Base-by-base conservation (phyloP, 2,888 invertebrate species). In the Strigamia transsilvanica region DNA sequence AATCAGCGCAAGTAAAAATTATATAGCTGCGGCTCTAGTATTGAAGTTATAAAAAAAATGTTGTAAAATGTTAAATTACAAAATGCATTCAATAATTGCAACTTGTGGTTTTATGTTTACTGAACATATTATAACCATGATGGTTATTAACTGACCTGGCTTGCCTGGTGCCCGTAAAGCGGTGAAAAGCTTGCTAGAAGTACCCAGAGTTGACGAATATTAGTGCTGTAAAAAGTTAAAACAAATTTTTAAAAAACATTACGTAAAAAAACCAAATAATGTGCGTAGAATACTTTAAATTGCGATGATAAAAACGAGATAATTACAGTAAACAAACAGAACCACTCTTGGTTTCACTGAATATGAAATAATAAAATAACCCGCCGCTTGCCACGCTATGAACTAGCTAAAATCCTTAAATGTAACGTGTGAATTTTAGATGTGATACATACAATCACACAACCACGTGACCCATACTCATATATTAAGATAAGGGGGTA, bases 201-300 rank as follows among this genome's bases (percentile, higher is more conserved):
- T 46, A 46, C 46, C 46, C 46, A 46, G 46, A 46, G 46, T 46
- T 46, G n/a, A 46, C 15, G 46, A 46, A 46, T 46, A 46, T n/a
- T n/a, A 46, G 5, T 13, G 46, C 46, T 46, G n/a, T 13, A 13
- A 46, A 46, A 46, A 46, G 12, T 13, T 12, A 13, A 46, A 13
- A 46, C 12, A 46, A 13, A 46, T n/a, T n/a, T n/a, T n/a, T n/a
- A 9, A n/a, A 46, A 46, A 5, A 46, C 4, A 46, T 46, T 46
- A n/a, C 5, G 12, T 5, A 0, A 46, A 46, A 46, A 46, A 13
- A 38, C 10, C 0, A 46, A 46, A 46, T 46, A n/a, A 15, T 42
- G 42, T 42, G 42, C 42, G 27, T 3, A 27, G 27, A 27, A 27
- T 27, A 27, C 27, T 27, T 27, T 27, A 27, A 27, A 27, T 27